phyloP scores from a whole-genome alignment of 2,797 vertebrate species.

The Labroides dimidiatus region DNA sequence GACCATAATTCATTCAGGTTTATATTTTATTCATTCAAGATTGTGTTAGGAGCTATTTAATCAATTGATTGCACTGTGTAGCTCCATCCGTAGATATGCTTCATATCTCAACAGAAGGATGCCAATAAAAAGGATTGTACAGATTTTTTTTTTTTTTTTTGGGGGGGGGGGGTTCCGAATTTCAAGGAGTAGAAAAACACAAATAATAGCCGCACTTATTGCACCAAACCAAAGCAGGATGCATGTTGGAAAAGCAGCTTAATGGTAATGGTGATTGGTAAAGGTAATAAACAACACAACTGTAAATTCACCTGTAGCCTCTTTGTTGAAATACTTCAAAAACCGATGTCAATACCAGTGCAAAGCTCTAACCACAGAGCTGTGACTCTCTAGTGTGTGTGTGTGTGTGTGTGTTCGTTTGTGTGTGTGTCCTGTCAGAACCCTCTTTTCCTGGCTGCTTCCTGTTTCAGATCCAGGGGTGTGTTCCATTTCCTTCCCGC shows the following conservation, averaged over 20 bases:
- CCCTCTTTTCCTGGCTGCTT: constrained; percentile 76
- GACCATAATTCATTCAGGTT: too few relatives aligned
- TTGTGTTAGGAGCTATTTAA: too few relatives aligned
- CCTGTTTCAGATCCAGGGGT: constrained; percentile 77
- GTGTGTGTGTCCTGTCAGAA: constrained; percentile 53
- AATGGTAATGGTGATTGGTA: not conserved
- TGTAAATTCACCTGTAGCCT: not conserved
- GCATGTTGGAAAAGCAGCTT: not conserved
- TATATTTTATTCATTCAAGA: too few relatives aligned
- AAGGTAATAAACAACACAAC: constrained; percentile 3
- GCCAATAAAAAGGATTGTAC: too few relatives aligned
- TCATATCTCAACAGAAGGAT: too few relatives aligned
- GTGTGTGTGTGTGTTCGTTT: constrained; percentile 15
- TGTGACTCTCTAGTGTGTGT: constrained; percentile 14
- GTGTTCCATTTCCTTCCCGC: constrained; percentile 79
- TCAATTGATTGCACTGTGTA: too few relatives aligned
- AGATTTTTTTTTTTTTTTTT: too few relatives aligned
- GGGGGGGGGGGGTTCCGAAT: too few relatives aligned
- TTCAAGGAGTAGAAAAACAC: too few relatives aligned
- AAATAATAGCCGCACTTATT: too few relatives aligned
- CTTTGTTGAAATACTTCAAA: constrained; percentile 12
- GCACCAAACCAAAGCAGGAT: too few relatives aligned
- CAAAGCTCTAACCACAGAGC: constrained; percentile 24
- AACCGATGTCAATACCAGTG: constrained; percentile 13
- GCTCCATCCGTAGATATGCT: too few relatives aligned